Base-by-base conservation (phyloP, 2,888 invertebrate genomes). In the Emesis furor region DNA sequence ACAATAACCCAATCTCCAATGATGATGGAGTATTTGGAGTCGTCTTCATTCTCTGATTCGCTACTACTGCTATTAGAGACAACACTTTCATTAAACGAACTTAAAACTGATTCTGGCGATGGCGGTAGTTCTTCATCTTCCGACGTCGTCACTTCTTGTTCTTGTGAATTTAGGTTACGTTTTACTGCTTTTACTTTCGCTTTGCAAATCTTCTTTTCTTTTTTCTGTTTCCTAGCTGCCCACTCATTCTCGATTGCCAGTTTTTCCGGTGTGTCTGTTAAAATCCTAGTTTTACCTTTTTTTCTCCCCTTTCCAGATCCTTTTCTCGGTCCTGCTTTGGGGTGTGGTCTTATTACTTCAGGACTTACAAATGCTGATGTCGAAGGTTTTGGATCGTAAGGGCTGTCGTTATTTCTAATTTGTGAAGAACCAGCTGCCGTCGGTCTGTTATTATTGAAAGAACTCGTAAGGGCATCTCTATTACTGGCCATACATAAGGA, bases 181-280 rank as follows among this genome's bases (percentile, higher is more conserved):
- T 83, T 83, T 32, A 76, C 76, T 65, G 46, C 76, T 73, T 76
- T 79, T 32, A 46, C 76, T 75, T 81, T 81, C 71, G 65, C 74
- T 83, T 83, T 80, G 59, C 37, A 35, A 72, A 62, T 73, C 30
- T 73, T 73, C 51, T 32, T 68, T 69, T 76, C 67, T 74, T 79
- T 83, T 69, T 83, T 78, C 67, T 79, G 55, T 78, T 80, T 71
- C 35, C 75, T 75, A 62, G 72, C 71, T 32, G 30, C n/a, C 67
- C 59, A 65, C 51, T 83, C 83, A 12, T 75, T 32, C 14, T 71
- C 79, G 14, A 79, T 59, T 39, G 35, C 59, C 14, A 39, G 14
- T 75, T 79, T 88, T 84, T 88, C 88, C 1, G 89, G 88, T 69
- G 85, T 88, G 69, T 89, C 89, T 17, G 89, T 90, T 46, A 90